Evolutionary conservation across 1,140 invertebrate species (phyloP).

Genomic region (Periplaneta americana): DNA sequence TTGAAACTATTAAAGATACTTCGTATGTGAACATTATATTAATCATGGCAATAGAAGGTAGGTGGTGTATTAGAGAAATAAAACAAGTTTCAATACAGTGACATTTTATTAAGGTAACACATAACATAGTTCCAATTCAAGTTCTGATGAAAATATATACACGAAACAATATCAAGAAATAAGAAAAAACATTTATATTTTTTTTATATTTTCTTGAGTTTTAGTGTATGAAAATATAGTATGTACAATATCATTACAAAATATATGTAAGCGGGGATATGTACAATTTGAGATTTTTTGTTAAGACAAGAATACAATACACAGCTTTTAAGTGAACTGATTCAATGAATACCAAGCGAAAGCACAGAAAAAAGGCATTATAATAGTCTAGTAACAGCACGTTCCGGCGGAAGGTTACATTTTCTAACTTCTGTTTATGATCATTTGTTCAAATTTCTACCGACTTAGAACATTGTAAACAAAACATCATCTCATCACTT

Average conservation of each 20-base stretch:
- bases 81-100: not conserved
- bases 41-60: too few species aligned
- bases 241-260: conserved; percentile 9
- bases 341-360: not conserved
- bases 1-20: too few species aligned
- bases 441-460: not conserved
- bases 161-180: not conserved
- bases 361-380: not conserved
- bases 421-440: too few species aligned
- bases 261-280: conserved; percentile 9
- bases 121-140: not conserved
- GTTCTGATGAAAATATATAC: not conserved
- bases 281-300: not conserved
- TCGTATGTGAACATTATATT: too few species aligned
- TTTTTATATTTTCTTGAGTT: not conserved
- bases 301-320: not conserved
- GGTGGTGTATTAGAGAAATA: too few species aligned
- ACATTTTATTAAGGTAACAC: not conserved
- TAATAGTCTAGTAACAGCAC: not conserved
- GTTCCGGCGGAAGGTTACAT: too few species aligned
- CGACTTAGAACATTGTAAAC: not conserved
- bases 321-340: not conserved
- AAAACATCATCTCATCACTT: not conserved
- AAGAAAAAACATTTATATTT: not conserved
- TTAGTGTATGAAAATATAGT: conserved; percentile 11